These are phyloP conservation scores for Halcyon leucocephala DNA, from an alignment of 2,797 vertebrate species.

Conservation along the genomic window DNA sequence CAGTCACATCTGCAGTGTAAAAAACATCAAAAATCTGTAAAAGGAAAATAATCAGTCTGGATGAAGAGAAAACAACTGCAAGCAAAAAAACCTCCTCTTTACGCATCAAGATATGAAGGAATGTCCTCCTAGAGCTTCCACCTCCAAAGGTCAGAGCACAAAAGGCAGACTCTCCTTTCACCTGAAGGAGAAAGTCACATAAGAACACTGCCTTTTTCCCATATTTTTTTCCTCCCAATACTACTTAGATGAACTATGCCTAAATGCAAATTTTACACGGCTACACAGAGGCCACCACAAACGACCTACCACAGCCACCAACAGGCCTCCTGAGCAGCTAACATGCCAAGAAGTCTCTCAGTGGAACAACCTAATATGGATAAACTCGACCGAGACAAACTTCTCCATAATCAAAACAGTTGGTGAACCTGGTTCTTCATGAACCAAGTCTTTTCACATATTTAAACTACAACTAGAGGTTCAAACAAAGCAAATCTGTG, in stretches of 20 bases:
- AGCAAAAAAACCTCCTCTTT: not conserved
- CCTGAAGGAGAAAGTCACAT: not conserved
- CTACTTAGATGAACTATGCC: not conserved
- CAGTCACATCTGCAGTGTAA: rapidly evolving
- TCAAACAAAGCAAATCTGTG: not conserved
- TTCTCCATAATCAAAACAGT: not conserved
- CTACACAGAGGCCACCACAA: not conserved
- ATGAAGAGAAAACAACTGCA: not conserved
- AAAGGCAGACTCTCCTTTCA: not conserved
- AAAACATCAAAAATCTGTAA: not conserved
- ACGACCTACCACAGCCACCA: not conserved
- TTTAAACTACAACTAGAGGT: not conserved
- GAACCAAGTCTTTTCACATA: not conserved
- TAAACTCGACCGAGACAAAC: not conserved
- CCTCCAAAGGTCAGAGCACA: not conserved
- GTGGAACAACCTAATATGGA: not conserved
- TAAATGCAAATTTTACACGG: not conserved
- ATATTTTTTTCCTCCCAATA: not conserved
- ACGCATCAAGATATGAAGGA: not conserved
- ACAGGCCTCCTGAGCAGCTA: not conserved
- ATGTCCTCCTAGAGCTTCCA: not conserved
- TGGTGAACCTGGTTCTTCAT: not conserved
- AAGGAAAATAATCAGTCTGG: not conserved
- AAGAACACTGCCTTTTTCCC: not conserved
- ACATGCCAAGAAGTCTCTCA: rapidly evolving